These are phyloP conservation scores for Onychorhynchus coronatus DNA, from an alignment of 2,113 vertebrate species.

Conservation along the genomic window DNA sequence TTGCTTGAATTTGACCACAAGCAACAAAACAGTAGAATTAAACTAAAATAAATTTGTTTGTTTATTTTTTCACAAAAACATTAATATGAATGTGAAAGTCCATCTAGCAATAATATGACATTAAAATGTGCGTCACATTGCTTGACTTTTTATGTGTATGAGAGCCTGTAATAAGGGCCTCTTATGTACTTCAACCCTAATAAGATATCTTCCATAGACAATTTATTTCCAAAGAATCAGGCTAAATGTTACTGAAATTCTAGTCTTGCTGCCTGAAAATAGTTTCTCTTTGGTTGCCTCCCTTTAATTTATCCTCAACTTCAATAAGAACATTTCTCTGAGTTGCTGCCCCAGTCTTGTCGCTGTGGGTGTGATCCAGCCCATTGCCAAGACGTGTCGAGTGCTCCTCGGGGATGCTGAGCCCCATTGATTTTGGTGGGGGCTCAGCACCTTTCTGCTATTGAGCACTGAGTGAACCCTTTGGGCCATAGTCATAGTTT, in stretches of 20 bases:
- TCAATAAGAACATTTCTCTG: conserved; percentile 23
- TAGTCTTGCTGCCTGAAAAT: background rate
- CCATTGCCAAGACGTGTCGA: accelerated
- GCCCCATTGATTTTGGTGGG: background rate
- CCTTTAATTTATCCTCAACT: conserved; percentile 53
- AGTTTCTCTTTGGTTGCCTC: conserved; percentile 35
- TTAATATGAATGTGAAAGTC: background rate
- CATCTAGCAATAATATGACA: background rate
- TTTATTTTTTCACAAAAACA: background rate
- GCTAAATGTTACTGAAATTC: conserved; percentile 1
- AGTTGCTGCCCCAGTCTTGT: background rate
- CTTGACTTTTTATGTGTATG: background rate
- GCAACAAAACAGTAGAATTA: background rate
- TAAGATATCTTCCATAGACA: background rate
- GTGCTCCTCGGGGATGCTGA: background rate
- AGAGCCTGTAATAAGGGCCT: background rate
- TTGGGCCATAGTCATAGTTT: background rate
- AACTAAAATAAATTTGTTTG: background rate
- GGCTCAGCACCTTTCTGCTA: background rate
- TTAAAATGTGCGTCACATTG: background rate
- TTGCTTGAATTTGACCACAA: background rate
- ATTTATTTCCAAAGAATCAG: conserved; percentile 12
- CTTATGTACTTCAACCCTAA: background rate
- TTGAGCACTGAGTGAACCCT: background rate
- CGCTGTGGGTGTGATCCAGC: background rate